A percentile compares a stretch with the other conserved stretches of the same genome.
phyloP scores from a whole-genome alignment of 2,797 vertebrate genomes.

The Naso thynnoides region DNA sequence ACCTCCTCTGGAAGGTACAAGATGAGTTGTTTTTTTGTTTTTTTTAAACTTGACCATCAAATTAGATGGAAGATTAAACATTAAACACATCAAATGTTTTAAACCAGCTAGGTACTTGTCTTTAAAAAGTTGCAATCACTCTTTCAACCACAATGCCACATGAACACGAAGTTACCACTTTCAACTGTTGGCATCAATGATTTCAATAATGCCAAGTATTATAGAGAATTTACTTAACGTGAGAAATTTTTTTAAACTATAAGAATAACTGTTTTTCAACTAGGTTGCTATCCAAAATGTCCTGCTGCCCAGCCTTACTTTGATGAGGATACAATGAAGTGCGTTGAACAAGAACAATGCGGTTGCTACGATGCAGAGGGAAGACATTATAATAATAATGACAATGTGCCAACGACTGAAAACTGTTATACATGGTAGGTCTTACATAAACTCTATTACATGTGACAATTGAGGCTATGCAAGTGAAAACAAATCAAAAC shows the following conservation, averaged over 20 bases:
- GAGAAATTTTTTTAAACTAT: neutral
- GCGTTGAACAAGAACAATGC: slow-evolving; percentile 83
- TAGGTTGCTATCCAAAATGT: slow-evolving; percentile 93
- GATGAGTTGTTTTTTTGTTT: neutral
- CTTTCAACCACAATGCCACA: neutral
- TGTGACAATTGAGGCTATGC: neutral
- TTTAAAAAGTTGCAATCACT: neutral
- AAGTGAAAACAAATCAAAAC: slow-evolving; percentile 4
- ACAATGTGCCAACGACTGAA: slow-evolving; percentile 78
- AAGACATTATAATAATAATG: slow-evolving; percentile 81
- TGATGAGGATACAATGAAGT: slow-evolving; percentile 90
- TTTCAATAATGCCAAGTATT: neutral
- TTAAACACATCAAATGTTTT: neutral
- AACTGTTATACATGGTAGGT: slow-evolving; percentile 88
- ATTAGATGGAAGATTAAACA: neutral
- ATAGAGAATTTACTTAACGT: no score
- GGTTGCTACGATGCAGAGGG: slow-evolving; percentile 86
- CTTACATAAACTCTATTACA: slow-evolving; percentile 38
- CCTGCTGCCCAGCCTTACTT: slow-evolving; percentile 87
- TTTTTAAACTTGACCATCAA: neutral
- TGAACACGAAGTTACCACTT: neutral
- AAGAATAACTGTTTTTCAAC: slow-evolving; percentile 8
- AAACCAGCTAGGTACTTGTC: neutral
- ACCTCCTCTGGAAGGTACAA: slow-evolving; percentile 67
- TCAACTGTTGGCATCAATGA: neutral